A percentile compares a stretch with the other conserved stretches of the same genome.
Evolutionary conservation across 1,140 invertebrate species (phyloP).

Genomic region (Apis cerana): DNA sequence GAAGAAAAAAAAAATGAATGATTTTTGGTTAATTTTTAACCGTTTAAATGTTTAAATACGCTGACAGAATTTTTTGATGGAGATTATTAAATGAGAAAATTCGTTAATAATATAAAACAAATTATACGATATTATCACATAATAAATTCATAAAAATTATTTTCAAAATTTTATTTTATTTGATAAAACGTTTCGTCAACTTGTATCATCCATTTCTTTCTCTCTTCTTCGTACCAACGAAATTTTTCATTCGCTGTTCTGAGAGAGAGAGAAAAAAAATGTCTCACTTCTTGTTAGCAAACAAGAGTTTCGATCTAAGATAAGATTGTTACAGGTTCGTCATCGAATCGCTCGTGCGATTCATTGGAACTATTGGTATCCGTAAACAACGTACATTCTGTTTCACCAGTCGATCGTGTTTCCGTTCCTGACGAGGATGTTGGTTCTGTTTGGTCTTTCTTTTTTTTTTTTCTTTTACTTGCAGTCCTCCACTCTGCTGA

Average conservation of each 20-base stretch:
- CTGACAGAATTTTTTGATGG: no score
- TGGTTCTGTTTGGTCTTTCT: background rate
- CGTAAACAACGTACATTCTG: conserved; percentile 53
- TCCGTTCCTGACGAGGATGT: conserved; percentile 38
- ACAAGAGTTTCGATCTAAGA: background rate
- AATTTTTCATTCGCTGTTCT: background rate
- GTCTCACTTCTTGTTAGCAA: background rate
- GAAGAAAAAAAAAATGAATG: no score
- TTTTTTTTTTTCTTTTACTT: background rate
- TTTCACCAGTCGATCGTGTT: conserved; percentile 38
- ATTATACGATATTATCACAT: no score
- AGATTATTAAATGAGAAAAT: no score
- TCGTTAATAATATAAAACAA: no score
- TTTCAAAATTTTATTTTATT: no score
- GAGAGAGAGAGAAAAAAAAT: background rate
- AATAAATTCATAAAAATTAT: no score
- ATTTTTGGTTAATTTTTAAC: no score
- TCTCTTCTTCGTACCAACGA: background rate
- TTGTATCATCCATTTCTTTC: background rate
- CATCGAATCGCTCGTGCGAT: conserved; percentile 30
- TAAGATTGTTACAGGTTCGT: background rate
- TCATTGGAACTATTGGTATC: conserved; percentile 29
- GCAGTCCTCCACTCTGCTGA: background rate
- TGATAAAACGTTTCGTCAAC: background rate
- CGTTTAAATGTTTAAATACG: no score